Percentiles rank a stretch among this genome's conserved stretches.
These are phyloP conservation scores for Tragelaphus oryx DNA, from an alignment of 2,797 vertebrate genomes.

Conservation along the genomic window DNA sequence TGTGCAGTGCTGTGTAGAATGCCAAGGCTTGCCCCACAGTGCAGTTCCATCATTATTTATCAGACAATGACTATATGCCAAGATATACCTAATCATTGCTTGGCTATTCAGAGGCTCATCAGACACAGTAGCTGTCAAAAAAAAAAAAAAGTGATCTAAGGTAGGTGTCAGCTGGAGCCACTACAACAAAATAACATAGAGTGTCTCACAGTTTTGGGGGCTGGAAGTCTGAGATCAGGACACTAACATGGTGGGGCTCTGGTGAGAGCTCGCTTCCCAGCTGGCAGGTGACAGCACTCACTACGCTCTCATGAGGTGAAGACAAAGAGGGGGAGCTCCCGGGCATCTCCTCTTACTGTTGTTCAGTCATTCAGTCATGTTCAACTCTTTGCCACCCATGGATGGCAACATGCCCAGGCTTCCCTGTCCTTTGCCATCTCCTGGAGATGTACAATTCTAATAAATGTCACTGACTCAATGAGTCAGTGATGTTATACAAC, in stretches of 20 bases:
- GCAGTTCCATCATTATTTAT: not conserved
- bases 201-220: not conserved
- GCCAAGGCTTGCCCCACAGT: not conserved
- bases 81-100: not conserved
- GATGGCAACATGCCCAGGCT: not conserved
- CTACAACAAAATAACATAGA: not conserved
- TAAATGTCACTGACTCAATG: not conserved
- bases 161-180: too few species aligned
- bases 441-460: not conserved
- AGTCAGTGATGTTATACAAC: not conserved
- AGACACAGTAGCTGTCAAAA: not conserved
- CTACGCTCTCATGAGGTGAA: not conserved
- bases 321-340: not conserved
- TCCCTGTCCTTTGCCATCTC: not conserved
- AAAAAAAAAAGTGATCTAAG: not conserved
- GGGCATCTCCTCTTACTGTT: not conserved
- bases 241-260: too few species aligned
- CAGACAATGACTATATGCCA: not conserved
- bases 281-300: not conserved
- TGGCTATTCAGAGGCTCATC: not conserved
- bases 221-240: not conserved
- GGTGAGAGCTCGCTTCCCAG: too few species aligned
- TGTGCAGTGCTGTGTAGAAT: not conserved
- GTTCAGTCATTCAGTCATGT: rapidly evolving
- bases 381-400: not conserved